Conservation (phyloP, 1,140 invertebrate genomes). For the Frieseomelitta varia region DNA sequence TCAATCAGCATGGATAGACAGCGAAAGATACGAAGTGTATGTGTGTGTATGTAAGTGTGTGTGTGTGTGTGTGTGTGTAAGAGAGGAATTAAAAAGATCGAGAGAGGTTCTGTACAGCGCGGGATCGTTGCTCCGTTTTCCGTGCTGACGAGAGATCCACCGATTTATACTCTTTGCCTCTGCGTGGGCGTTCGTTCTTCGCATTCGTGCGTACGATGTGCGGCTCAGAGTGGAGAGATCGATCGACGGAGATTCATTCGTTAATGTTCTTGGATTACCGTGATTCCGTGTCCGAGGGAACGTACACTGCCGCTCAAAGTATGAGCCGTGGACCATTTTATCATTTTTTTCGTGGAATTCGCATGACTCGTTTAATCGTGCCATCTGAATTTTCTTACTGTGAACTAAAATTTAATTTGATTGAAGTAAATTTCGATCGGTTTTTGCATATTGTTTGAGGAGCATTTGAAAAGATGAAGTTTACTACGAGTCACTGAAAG, state of each 20-base stretch:
- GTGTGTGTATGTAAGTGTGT: no score
- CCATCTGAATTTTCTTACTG: no score
- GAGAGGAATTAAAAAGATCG: no score
- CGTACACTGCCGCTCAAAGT: background rate
- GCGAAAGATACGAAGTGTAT: background rate
- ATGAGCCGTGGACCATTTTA: no score
- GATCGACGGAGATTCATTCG: background rate
- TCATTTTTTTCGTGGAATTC: no score
- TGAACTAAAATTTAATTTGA: no score
- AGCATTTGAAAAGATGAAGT: no score
- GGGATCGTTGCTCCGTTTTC: background rate
- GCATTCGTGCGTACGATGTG: background rate
- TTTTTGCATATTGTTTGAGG: no score
- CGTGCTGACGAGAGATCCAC: background rate
- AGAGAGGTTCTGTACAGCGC: background rate
- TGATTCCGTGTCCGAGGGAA: background rate
- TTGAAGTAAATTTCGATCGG: no score
- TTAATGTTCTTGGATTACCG: background rate
- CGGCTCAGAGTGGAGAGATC: background rate
- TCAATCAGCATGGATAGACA: constrained; percentile 35
- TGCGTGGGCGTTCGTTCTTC: constrained; percentile 30
- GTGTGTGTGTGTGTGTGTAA: no score
- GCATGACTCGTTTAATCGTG: no score
- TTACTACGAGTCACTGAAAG: no score
- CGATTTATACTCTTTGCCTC: background rate